Evolutionary conservation across 1,140 invertebrate genomes (phyloP), one percentile per base, ranked within the genome.

Genomic region (Drosophila oshimai): DNA sequence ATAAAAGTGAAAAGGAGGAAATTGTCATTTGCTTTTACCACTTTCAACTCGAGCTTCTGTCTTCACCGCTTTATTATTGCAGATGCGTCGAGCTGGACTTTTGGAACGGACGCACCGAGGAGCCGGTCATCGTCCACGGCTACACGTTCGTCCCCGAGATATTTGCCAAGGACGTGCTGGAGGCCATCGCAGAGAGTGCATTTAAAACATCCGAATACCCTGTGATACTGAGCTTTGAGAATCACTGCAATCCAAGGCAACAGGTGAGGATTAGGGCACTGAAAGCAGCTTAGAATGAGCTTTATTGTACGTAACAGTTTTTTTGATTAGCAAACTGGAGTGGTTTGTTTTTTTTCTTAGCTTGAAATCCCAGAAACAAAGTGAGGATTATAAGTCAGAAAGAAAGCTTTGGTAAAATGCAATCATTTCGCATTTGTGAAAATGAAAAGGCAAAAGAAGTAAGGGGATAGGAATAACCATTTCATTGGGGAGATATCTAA

Each of bases 151-250:
- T 99, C 73, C 98, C 97, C 58, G 98, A 99, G 92, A 97, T 99
- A 72, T 95, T 94, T 77, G 98, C 98, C 49, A 97, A 96, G 91
- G 98, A 99, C 91, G 98, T 99, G 4, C 94, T 99, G 78, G 97
- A 99, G 92, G 98, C 98, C 41, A 99, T 99, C 83, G 97, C 97
- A 37, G 98, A 99, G 91, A 96, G 96, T 91, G 98, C 98, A 76
- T 99, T 99, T 93, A 99, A 99, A 93, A 99, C 98, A 17, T 99
- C 97, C 12, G 97, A 99, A 73, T 99, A 95, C 92, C 98, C 98
- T 53, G 97, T 99, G 20, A 95, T 98, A 81, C 94, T 99, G 54
- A 99, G 98, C 68, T 99, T 99, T 92, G 98, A 99, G 93, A 99
- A 99, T 92, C 98, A 99, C 92, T 99, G 98, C 92, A 99, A 98